Evolutionary conservation across 1,140 invertebrate genomes (phyloP).

Genomic region (Brachionus calyciflorus): DNA sequence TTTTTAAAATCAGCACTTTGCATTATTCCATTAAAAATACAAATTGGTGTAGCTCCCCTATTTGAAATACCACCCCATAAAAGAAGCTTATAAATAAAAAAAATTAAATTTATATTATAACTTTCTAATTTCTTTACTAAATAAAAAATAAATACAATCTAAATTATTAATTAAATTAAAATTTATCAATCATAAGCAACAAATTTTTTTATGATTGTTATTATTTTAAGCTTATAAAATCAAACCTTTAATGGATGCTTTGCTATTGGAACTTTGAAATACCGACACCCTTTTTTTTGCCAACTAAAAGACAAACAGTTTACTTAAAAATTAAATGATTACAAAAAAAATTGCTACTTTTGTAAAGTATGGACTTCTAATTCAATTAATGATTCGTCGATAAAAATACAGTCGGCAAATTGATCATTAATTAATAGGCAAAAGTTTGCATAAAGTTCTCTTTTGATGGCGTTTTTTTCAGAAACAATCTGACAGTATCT

Average conservation of each 20-base stretch:
- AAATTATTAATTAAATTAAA: too few species aligned
- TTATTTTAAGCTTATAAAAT: too few species aligned
- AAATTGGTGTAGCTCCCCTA: not conserved
- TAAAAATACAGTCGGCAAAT: slow-evolving; percentile 24
- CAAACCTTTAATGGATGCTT: slow-evolving; percentile 12
- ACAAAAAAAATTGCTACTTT: not conserved
- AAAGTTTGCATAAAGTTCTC: slow-evolving; percentile 3
- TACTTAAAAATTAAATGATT: not conserved
- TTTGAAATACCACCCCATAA: slow-evolving; percentile 8
- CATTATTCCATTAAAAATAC: slow-evolving; percentile 18
- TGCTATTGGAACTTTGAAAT: slow-evolving; percentile 7
- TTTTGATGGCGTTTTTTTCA: slow-evolving; percentile 10
- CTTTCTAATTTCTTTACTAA: not conserved
- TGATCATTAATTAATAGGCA: slow-evolving; percentile 7
- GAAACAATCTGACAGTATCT: slow-evolving; percentile 12
- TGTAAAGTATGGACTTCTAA: slow-evolving; percentile 16
- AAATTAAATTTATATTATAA: not conserved
- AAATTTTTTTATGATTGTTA: too few species aligned
- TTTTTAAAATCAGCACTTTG: not conserved
- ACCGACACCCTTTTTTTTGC: slow-evolving; percentile 17
- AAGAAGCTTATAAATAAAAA: slow-evolving; percentile 15
- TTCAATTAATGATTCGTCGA: slow-evolving; percentile 18
- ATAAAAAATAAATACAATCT: too few species aligned
- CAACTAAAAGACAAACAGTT: not conserved
- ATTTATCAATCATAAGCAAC: too few species aligned